These are phyloP conservation scores for Iguana delicatissima DNA, from an alignment of 2,797 vertebrate genomes.

Conservation along the genomic window DNA sequence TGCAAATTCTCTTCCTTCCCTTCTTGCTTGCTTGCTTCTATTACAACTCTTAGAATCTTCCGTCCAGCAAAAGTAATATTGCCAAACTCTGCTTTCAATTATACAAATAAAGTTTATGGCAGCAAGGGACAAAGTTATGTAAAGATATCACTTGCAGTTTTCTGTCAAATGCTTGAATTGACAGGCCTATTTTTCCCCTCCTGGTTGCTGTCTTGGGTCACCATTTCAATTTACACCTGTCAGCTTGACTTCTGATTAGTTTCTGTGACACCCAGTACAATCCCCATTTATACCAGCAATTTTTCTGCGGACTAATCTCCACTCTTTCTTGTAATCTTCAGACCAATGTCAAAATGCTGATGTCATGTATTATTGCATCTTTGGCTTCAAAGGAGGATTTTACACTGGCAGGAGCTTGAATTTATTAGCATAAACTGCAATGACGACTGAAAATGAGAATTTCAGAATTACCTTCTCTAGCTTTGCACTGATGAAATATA, in stretches of 20 bases:
- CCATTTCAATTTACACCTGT: slow-evolving; percentile 5
- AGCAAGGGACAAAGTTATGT: not conserved
- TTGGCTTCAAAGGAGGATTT: slow-evolving; percentile 21
- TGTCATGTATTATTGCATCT: not conserved
- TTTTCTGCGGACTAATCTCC: not conserved
- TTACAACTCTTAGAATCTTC: not conserved
- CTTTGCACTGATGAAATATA: slow-evolving; percentile 32
- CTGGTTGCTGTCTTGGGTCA: not conserved
- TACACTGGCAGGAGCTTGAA: slow-evolving; percentile 23
- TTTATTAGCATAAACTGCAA: slow-evolving; percentile 7
- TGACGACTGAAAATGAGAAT: not conserved
- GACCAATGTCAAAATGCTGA: not conserved
- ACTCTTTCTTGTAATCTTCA: slow-evolving; percentile 25
- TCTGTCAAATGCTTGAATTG: not conserved
- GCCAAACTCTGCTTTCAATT: not conserved
- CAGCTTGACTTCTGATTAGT: slow-evolving; percentile 10
- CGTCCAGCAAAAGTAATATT: not conserved
- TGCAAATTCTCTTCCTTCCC: no score
- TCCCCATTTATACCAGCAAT: not conserved
- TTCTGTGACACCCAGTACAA: not conserved
- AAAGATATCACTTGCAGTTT: slow-evolving; percentile 1
- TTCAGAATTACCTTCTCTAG: slow-evolving; percentile 37
- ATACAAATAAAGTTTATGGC: not conserved
- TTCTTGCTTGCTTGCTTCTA: not conserved
- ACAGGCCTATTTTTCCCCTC: not conserved